A percentile compares a stretch with the other conserved stretches of the same genome.
phyloP scores from a whole-genome alignment of 2,113 vertebrate genomes.

The Toxotes jaculatrix region DNA sequence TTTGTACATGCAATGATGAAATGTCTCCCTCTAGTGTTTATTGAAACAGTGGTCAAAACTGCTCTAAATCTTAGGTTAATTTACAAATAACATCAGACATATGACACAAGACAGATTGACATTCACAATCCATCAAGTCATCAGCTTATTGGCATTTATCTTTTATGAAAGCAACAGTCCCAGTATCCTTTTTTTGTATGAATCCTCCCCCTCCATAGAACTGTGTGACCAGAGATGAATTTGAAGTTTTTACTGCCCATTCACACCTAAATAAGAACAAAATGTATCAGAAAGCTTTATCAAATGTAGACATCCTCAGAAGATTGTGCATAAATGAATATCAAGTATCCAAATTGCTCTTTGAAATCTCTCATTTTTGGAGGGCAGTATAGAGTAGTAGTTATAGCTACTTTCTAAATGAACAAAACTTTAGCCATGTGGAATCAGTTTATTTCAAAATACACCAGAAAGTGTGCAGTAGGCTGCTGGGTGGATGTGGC shows the following conservation, averaged over 20 bases:
- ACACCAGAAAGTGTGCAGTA: slow-evolving; percentile 1
- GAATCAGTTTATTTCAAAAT: slow-evolving; percentile 10
- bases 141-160: neutral
- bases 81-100: neutral
- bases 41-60: slow-evolving; percentile 27
- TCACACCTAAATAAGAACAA: slow-evolving; percentile 23
- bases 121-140: slow-evolving; percentile 5
- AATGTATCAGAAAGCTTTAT: slow-evolving; percentile 23
- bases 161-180: neutral
- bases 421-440: neutral
- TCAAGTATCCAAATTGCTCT: slow-evolving; percentile 10
- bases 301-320: slow-evolving; percentile 26
- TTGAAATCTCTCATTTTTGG: neutral
- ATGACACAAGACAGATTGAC: neutral
- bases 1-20: slow-evolving; percentile 56
- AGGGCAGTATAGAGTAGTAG: neutral
- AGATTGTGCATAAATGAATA: slow-evolving; percentile 35
- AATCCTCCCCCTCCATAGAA: neutral
- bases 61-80: neutral
- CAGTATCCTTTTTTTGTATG: neutral
- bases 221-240: neutral
- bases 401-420: neutral
- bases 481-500: neutral
- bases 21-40: slow-evolving; percentile 78
- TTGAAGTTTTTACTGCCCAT: slow-evolving; percentile 10